phyloP scores from a whole-genome alignment of 1,140 invertebrate species.

The Daktulosphaira vitifoliae region DNA sequence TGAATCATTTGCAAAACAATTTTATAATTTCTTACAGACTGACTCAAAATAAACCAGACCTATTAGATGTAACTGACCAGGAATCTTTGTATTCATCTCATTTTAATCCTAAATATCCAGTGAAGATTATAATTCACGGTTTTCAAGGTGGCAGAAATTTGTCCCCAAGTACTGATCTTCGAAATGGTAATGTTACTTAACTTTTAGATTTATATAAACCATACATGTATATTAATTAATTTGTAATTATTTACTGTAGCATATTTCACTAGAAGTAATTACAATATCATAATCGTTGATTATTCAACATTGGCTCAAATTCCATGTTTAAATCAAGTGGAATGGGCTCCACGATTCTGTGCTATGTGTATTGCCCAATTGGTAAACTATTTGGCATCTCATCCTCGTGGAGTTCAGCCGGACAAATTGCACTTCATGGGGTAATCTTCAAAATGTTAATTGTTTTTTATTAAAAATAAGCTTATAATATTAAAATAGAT shows the following conservation, averaged over 20 bases:
- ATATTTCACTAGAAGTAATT: slow-evolving; percentile 67
- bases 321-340: slow-evolving; percentile 69
- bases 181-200: slow-evolving; percentile 47
- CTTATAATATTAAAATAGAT: no score
- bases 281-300: slow-evolving; percentile 81
- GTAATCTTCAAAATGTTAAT: not conserved
- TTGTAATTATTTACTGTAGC: slow-evolving; percentile 45
- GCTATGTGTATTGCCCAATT: slow-evolving; percentile 72
- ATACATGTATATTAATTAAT: no score
- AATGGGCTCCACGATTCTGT: slow-evolving; percentile 71
- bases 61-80: slow-evolving; percentile 58
- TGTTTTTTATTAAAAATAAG: no score
- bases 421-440: slow-evolving; percentile 70
- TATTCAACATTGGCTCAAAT: slow-evolving; percentile 69
- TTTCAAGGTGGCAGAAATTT: slow-evolving; percentile 69
- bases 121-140: slow-evolving; percentile 73
- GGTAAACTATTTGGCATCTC: slow-evolving; percentile 63
- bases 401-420: slow-evolving; percentile 62
- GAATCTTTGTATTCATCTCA: slow-evolving; percentile 59
- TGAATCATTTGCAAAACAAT: not conserved
- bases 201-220: no score
- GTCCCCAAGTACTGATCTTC: slow-evolving; percentile 69
- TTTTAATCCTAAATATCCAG: slow-evolving; percentile 63
- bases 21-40: slow-evolving; percentile 47
- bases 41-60: slow-evolving; percentile 61